Percentiles rank a stretch among this genome's conserved stretches.
Conservation (phyloP, 2,797 vertebrate species). For the Psittacula derbiana region DNA sequence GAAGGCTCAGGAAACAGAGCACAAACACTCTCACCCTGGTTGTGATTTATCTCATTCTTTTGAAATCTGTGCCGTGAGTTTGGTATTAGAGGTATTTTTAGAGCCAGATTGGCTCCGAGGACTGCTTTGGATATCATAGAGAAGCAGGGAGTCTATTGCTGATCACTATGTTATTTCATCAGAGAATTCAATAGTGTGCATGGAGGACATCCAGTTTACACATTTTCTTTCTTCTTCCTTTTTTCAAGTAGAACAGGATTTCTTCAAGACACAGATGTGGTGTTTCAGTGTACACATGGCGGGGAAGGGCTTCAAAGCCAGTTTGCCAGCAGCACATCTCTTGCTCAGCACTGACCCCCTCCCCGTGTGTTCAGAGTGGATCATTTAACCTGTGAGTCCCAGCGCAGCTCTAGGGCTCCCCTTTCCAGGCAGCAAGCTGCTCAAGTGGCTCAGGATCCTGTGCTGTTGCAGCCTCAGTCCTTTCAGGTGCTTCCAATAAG, state of each 20-base stretch:
- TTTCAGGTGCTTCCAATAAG: neutral
- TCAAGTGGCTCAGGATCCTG: neutral
- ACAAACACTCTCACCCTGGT: neutral
- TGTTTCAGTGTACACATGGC: neutral
- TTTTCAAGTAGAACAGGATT: neutral
- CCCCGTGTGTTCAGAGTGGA: rapidly evolving
- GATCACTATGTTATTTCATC: neutral
- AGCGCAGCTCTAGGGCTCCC: rapidly evolving
- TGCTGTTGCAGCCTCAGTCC: neutral
- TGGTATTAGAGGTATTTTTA: neutral
- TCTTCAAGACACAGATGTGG: neutral
- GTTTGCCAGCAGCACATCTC: neutral
- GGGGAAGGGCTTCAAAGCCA: neutral
- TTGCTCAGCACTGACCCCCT: neutral
- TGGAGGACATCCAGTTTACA: neutral
- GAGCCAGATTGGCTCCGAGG: neutral
- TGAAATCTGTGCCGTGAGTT: neutral
- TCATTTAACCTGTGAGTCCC: neutral
- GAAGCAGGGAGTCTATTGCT: neutral
- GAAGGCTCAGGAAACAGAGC: neutral
- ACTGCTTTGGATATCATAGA: neutral
- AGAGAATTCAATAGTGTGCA: neutral
- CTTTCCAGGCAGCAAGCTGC: neutral
- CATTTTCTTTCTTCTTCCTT: neutral
- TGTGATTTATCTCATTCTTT: neutral